phyloP scores from a whole-genome alignment of 2,797 vertebrate genomes.

The Antrozous pallidus region DNA sequence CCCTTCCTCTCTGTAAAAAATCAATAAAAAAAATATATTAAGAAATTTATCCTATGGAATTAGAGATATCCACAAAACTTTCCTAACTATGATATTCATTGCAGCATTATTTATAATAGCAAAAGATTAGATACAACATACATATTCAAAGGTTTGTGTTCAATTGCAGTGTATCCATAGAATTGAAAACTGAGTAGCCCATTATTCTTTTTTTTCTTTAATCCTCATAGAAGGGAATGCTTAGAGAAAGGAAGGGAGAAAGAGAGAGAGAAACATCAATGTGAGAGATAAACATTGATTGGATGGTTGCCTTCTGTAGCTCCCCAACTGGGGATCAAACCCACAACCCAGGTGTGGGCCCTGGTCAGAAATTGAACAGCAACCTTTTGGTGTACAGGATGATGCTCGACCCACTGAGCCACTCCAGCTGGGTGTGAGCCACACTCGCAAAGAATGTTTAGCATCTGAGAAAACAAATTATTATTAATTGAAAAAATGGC shows the following conservation, averaged over 20 bases:
- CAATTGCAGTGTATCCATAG: neutral
- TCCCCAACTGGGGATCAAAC: too few species aligned
- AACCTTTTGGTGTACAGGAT: neutral
- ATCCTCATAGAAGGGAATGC: too few species aligned
- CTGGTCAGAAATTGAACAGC: too few species aligned
- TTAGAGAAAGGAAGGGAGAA: neutral
- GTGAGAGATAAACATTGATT: too few species aligned
- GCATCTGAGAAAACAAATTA: neutral
- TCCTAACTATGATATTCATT: neutral
- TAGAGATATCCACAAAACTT: slow-evolving; percentile 2
- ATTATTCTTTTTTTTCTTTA: neutral
- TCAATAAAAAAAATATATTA: too few species aligned
- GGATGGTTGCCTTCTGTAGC: neutral
- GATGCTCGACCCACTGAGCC: neutral
- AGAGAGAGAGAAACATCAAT: neutral
- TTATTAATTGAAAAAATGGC: neutral
- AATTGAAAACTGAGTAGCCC: neutral
- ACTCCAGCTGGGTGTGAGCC: neutral
- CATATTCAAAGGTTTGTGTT: neutral
- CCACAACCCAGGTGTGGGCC: too few species aligned
- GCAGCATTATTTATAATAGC: slow-evolving; percentile 10
- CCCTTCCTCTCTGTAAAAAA: too few species aligned
- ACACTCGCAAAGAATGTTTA: neutral
- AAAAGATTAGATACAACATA: slow-evolving; percentile 7
- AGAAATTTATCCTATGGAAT: slow-evolving; percentile 27